These are phyloP conservation scores for Forbesichthys papilliferus DNA, from an alignment of 2,113 vertebrate genomes.

Conservation along the genomic window DNA sequence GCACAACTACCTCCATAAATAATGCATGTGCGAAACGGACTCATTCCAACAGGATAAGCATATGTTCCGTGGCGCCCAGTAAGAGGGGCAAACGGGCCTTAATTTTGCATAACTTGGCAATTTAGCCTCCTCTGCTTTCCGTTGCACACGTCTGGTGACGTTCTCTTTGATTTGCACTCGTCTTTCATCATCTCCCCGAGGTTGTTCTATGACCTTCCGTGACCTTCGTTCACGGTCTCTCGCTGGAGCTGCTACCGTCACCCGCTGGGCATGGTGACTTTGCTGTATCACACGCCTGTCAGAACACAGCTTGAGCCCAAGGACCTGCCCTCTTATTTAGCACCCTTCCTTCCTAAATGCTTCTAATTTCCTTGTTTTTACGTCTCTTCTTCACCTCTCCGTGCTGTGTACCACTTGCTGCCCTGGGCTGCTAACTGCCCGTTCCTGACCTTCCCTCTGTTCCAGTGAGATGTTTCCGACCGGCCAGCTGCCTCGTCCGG, in stretches of 20 bases:
- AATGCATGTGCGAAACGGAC: background rate
- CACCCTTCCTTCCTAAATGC: no score
- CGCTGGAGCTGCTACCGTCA: background rate
- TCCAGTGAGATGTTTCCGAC: slow-evolving; percentile 46
- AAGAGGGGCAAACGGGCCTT: background rate
- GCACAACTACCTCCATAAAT: background rate
- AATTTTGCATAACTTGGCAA: background rate
- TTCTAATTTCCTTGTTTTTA: background rate
- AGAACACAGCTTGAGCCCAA: no score
- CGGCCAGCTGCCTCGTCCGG: slow-evolving; percentile 8
- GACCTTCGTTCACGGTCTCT: slow-evolving; percentile 18
- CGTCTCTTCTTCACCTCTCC: background rate
- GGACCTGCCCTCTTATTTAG: no score
- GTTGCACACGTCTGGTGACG: slow-evolving; percentile 8
- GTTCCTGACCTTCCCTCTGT: slow-evolving; percentile 50
- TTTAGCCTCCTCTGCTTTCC: background rate
- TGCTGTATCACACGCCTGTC: no score
- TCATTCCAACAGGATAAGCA: background rate
- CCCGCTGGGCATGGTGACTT: no score
- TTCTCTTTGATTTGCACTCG: slow-evolving; percentile 15
- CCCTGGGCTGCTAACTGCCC: slow-evolving; percentile 23
- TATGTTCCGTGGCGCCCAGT: background rate
- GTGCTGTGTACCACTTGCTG: background rate
- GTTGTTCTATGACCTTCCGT: background rate
- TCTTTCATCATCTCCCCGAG: no score